Base-by-base conservation (phyloP, 2,113 vertebrate species). In the Thamnaconus septentrionalis region DNA sequence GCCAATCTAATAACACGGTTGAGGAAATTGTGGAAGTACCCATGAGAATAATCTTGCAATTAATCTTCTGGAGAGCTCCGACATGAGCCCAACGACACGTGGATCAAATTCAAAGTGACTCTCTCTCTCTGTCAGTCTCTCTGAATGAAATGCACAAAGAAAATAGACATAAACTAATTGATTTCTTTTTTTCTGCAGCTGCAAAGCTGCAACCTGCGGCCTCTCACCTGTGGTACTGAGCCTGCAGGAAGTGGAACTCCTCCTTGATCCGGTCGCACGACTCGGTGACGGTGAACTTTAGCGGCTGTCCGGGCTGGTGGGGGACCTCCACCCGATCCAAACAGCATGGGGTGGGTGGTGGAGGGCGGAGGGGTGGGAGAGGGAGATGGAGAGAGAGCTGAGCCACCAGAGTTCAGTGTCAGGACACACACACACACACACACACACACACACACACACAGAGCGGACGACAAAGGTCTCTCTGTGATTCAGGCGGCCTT, bases 211-310 rank as follows among this genome's bases (percentile, higher is more conserved):
- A 1, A 31, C 18, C 47, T 3, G 46, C 10, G 3, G 48, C 9
- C n/a, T 67, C 76, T 76, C 8, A 97, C 96, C 96, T 97, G 94
- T 96, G 96, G 88, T 96, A 97, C 91, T 97, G 96, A 5, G 95
- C 95, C 81, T 97, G 96, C 31, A 97, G 91, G 73, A 98, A 97
- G 92, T 97, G 95, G 87, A 97, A 97, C 87, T 96, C 96, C 86
- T 98, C 96, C 71, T 98, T 97, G 87, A 98, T 98, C 71, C 96
- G 92, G 76, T 98, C 96, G 86, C 96, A 90, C 51, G 96, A 96
- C 83, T 98, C 96, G 52, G 93, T 94, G 80, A 97, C 94, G 12
- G 96, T 97, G 86, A 98, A 97, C 88, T 98, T 98, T 90, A 97
- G 95, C 66, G 93, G 93, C 90, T 97, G 96, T 54, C 94, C 95